These are phyloP conservation scores for Cremastinae sp. DNA, from an alignment of 2,888 invertebrate species.

Conservation along the genomic window DNA sequence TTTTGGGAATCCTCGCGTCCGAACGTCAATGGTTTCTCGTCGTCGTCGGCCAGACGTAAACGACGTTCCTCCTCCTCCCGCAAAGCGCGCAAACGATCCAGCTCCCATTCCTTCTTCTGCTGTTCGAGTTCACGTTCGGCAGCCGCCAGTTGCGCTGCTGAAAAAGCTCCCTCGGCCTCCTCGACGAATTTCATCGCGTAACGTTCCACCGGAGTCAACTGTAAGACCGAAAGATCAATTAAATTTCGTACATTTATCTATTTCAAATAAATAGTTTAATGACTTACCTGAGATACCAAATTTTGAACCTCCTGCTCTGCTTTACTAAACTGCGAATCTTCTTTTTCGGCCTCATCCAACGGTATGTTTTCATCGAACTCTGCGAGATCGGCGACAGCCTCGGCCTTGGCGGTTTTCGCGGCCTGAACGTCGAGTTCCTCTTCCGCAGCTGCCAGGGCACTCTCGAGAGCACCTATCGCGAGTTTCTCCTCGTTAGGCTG, in stretches of 20 bases:
- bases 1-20: slow-evolving; percentile 89
- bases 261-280: background rate
- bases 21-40: slow-evolving; percentile 87
- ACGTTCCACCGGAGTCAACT: slow-evolving; percentile 96
- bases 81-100: slow-evolving; percentile 88
- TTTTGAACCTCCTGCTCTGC: slow-evolving; percentile 88
- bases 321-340: slow-evolving; percentile 85
- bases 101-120: slow-evolving; percentile 93
- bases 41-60: slow-evolving; percentile 83
- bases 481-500: slow-evolving; percentile 82
- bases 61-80: slow-evolving; percentile 86
- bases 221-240: slow-evolving; percentile 64
- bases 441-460: slow-evolving; percentile 94
- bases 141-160: slow-evolving; percentile 91
- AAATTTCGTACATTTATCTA: background rate
- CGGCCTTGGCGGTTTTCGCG: slow-evolving; percentile 93
- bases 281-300: slow-evolving; percentile 86
- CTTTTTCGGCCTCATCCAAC: slow-evolving; percentile 85
- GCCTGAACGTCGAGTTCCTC: slow-evolving; percentile 97
- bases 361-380: slow-evolving; percentile 98
- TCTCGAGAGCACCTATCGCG: slow-evolving; percentile 87
- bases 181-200: slow-evolving; percentile 98
- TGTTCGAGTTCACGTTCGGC: slow-evolving; percentile 94
- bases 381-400: slow-evolving; percentile 93
- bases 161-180: slow-evolving; percentile 88